Conservation (phyloP, 2,113 vertebrate species). For the Lontra canadensis region DNA sequence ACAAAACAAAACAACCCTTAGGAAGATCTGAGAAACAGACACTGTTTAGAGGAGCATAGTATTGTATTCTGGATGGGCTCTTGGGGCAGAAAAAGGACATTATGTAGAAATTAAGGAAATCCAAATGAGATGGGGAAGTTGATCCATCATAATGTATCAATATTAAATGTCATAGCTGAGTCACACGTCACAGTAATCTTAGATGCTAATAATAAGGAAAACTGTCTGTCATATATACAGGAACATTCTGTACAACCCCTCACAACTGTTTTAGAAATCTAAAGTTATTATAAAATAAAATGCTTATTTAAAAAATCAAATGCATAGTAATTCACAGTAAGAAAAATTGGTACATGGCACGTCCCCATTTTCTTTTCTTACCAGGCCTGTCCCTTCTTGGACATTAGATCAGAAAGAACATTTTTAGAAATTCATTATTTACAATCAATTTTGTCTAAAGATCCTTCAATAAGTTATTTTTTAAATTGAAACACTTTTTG, state of each 20-base stretch:
- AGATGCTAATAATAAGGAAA: neutral
- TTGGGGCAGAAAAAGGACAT: neutral
- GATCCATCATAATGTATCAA: neutral
- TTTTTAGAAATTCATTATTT: neutral
- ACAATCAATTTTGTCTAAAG: neutral
- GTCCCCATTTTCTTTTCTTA: neutral
- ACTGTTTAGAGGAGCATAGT: neutral
- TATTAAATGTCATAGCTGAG: neutral
- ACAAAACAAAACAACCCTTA: neutral
- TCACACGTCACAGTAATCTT: neutral
- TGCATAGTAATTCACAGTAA: neutral
- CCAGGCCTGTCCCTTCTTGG: rapidly evolving
- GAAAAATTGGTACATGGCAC: neutral
- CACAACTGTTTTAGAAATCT: neutral
- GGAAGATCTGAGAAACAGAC: neutral
- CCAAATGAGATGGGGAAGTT: neutral
- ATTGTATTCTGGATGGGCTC: neutral
- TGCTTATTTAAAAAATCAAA: neutral
- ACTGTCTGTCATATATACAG: rapidly evolving
- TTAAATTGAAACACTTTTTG: neutral
- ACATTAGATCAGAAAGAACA: neutral
- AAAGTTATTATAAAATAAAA: neutral
- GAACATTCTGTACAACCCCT: rapidly evolving
- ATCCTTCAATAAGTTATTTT: neutral
- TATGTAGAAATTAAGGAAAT: neutral